Percentiles rank a stretch among this genome's conserved stretches.
These are phyloP conservation scores for Telenomus remus DNA, from an alignment of 1,140 invertebrate genomes.

Conservation along the genomic window DNA sequence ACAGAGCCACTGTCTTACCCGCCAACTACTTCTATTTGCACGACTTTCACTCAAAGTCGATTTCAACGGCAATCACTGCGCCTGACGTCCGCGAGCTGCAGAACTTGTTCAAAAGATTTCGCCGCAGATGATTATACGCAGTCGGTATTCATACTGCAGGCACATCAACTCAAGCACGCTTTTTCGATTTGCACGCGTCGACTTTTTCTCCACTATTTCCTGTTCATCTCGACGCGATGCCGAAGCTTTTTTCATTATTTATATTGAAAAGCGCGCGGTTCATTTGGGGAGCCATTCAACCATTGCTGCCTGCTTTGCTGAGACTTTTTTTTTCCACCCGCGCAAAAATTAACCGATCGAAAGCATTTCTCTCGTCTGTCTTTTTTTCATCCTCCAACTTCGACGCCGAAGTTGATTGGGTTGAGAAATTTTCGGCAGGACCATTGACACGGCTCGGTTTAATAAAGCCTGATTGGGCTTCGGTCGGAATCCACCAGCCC, in stretches of 20 bases:
- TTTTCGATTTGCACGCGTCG: constrained; percentile 18
- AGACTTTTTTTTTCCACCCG: too few species aligned
- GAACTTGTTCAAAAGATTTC: constrained; percentile 34
- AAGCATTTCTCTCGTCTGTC: too few species aligned
- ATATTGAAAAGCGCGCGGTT: not conserved
- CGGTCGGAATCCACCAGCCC: constrained; percentile 37
- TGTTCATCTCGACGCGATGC: not conserved
- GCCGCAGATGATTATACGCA: constrained; percentile 15
- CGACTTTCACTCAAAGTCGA: constrained; percentile 33
- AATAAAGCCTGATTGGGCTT: constrained; percentile 47
- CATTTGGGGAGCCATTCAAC: not conserved
- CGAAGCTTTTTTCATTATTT: not conserved
- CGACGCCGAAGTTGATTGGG: too few species aligned
- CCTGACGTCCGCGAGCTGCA: constrained; percentile 15
- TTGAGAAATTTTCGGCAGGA: too few species aligned
- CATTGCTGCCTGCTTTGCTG: too few species aligned
- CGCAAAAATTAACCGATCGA: too few species aligned
- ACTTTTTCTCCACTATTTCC: constrained; percentile 1
- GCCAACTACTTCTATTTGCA: constrained; percentile 49
- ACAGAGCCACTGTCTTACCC: constrained; percentile 32
- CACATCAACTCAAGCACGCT: constrained; percentile 4
- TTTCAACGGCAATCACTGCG: constrained; percentile 34
- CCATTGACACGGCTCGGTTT: constrained; percentile 29
- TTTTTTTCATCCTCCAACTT: too few species aligned
- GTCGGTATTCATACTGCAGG: constrained; percentile 27